phyloP scores from a whole-genome alignment of 1,140 invertebrate genomes.

The Mamestra configurata region DNA sequence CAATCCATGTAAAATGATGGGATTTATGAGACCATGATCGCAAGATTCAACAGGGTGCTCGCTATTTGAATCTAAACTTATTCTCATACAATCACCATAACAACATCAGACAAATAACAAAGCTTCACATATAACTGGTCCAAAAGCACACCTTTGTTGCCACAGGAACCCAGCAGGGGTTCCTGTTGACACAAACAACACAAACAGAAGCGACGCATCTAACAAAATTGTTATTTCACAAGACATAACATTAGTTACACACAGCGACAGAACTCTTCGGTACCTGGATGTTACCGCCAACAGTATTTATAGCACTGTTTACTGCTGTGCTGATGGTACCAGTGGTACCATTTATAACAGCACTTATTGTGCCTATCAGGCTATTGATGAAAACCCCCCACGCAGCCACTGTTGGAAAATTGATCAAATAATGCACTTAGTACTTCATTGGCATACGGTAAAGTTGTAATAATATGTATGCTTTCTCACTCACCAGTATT shows the following conservation, averaged over 20 bases:
- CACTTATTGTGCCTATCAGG: slow-evolving; percentile 77
- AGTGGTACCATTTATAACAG: slow-evolving; percentile 74
- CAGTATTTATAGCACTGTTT: slow-evolving; percentile 78
- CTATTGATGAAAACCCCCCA: slow-evolving; percentile 76
- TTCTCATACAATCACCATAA: too few relatives aligned
- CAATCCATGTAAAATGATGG: too few relatives aligned
- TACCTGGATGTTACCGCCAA: slow-evolving; percentile 83
- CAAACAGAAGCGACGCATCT: background rate
- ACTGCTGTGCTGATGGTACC: slow-evolving; percentile 69
- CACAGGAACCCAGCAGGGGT: background rate
- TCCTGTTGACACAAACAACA: background rate
- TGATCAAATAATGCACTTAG: slow-evolving; percentile 7
- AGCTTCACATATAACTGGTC: background rate
- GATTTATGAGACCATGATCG: background rate
- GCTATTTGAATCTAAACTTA: too few relatives aligned
- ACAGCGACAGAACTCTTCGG: background rate
- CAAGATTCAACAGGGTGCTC: too few relatives aligned
- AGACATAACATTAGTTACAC: too few relatives aligned
- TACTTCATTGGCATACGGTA: background rate
- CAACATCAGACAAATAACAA: too few relatives aligned
- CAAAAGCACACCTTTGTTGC: background rate
- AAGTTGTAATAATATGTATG: background rate
- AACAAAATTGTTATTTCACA: background rate
- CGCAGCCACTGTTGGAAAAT: slow-evolving; percentile 68
- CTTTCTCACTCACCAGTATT: slow-evolving; percentile 5